A percentile compares a stretch with the other conserved stretches of the same genome.
These are phyloP conservation scores for Bombus vancouverensis DNA, from an alignment of 1,140 invertebrate genomes.

Conservation along the genomic window DNA sequence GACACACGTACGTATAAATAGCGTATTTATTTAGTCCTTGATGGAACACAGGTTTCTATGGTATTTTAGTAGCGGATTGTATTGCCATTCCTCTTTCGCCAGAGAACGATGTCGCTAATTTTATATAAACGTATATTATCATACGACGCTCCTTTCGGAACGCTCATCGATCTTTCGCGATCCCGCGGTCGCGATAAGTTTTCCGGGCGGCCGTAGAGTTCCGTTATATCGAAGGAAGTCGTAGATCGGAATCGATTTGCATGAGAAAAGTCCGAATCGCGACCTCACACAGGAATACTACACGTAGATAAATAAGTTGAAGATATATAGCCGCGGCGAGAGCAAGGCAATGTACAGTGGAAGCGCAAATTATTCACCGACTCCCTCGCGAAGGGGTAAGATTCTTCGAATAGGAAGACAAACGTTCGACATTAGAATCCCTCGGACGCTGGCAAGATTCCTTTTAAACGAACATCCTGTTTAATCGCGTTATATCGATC, in stretches of 20 bases:
- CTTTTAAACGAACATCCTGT: background rate
- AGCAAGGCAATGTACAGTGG: conserved; percentile 11
- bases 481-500: background rate
- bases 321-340: background rate
- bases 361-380: conserved; percentile 10
- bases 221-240: background rate
- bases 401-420: background rate
- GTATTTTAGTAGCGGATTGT: conserved; percentile 59
- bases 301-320: conserved; percentile 6
- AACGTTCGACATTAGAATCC: background rate
- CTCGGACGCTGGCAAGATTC: background rate
- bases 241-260: conserved; percentile 38
- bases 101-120: conserved; percentile 68
- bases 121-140: conserved; percentile 64
- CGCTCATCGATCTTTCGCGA: background rate
- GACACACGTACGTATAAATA: conserved; percentile 60
- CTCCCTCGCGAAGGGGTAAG: background rate
- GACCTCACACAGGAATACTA: background rate
- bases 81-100: conserved; percentile 56
- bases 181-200: background rate
- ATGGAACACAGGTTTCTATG: conserved; percentile 61
- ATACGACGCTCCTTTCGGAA: conserved; percentile 22
- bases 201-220: background rate
- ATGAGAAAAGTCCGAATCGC: conserved; percentile 8
- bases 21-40: conserved; percentile 71